Evolutionary conservation across 2,113 vertebrate species (phyloP).

Genomic region (Kobus ellipsiprymnus): DNA sequence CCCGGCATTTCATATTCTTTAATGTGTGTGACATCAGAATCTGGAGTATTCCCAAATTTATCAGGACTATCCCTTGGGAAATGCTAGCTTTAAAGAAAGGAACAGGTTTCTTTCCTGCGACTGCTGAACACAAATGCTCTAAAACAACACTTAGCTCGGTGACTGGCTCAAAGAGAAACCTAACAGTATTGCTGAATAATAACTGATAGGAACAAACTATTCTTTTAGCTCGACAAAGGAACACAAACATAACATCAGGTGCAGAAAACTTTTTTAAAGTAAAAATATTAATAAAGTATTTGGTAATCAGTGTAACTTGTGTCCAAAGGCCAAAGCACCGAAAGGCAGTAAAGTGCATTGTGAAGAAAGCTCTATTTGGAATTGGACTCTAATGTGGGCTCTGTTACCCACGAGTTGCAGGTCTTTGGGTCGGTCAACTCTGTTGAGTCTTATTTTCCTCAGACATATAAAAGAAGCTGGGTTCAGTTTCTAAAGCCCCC

Average conservation of each 20-base stretch:
- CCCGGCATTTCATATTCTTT: not conserved
- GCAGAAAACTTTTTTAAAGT: not conserved
- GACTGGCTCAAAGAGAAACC: not conserved
- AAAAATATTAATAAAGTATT: not conserved
- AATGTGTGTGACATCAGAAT: not conserved
- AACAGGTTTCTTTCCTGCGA: not conserved
- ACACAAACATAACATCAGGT: not conserved
- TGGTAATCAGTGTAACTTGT: not conserved
- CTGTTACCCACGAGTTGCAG: not conserved
- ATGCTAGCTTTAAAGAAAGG: slow-evolving; percentile 9
- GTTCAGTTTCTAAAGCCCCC: not conserved
- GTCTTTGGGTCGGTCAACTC: not conserved
- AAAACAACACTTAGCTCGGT: not conserved
- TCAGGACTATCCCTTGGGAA: not conserved
- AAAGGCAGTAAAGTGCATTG: not conserved
- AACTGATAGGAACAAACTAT: not conserved
- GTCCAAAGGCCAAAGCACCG: not conserved
- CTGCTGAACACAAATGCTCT: not conserved
- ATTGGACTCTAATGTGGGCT: not conserved
- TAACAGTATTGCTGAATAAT: not conserved
- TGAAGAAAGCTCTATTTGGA: not conserved
- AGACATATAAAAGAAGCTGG: not conserved
- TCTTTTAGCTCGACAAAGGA: not conserved
- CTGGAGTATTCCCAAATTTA: not conserved
- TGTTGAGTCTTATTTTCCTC: not conserved